phyloP scores from a whole-genome alignment of 2,113 vertebrate species.

The Barnardius zonarius region DNA sequence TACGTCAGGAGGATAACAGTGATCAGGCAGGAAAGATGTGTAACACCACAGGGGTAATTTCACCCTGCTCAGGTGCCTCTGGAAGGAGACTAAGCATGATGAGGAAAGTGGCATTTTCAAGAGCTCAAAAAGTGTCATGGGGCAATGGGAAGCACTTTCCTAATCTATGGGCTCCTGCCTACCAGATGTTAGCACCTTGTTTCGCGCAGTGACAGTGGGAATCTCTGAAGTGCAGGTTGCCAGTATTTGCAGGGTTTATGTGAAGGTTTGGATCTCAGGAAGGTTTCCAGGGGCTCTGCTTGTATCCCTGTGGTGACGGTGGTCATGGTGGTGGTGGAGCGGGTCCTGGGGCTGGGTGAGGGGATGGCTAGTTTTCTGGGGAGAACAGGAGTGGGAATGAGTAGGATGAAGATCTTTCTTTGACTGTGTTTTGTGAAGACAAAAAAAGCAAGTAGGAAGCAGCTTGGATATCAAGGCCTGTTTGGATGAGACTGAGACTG shows the following conservation, averaged over 20 bases:
- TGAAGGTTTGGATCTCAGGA: neutral
- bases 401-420: neutral
- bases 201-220: neutral
- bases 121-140: neutral
- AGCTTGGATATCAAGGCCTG: neutral
- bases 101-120: neutral
- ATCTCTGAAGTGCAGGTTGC: neutral
- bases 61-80: neutral
- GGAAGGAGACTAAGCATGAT: neutral
- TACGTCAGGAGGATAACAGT: neutral
- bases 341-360: neutral
- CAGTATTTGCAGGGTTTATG: neutral
- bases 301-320: neutral
- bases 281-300: neutral
- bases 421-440: neutral
- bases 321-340: neutral
- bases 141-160: neutral
- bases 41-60: accelerated
- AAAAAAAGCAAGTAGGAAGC: neutral
- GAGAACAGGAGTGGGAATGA: neutral
- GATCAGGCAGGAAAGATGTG: neutral
- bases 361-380: neutral
- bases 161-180: neutral
- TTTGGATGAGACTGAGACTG: neutral
- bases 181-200: neutral